These are phyloP conservation scores for Hirtodrosophila trivittata DNA, from an alignment of 2,888 invertebrate species.

Conservation along the genomic window DNA sequence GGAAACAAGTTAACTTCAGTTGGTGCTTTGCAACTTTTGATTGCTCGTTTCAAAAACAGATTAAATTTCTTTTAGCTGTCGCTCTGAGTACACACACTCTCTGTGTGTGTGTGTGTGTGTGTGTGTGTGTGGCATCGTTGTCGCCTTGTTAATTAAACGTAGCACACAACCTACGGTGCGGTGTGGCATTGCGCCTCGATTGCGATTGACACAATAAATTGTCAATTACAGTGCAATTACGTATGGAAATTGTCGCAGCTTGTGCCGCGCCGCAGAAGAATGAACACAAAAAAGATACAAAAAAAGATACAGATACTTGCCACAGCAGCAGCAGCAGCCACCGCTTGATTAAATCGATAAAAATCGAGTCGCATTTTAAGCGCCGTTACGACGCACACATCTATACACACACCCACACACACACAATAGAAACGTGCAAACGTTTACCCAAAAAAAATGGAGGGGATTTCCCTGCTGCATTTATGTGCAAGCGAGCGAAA, in stretches of 20 bases:
- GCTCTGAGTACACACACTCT: background rate
- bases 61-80: conserved; percentile 55
- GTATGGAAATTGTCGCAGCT: conserved; percentile 73
- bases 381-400: conserved; percentile 46
- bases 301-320: conserved; percentile 28
- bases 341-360: conserved; percentile 79
- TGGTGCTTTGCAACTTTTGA: conserved; percentile 21
- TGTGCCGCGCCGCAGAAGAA: conserved; percentile 29
- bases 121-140: conserved; percentile 58
- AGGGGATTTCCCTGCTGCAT: conserved; percentile 20
- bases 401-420: background rate
- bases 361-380: conserved; percentile 72
- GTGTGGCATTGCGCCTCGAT: conserved; percentile 69
- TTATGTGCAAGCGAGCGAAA: conserved; percentile 8
- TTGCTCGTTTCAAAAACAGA: conserved; percentile 50
- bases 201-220: conserved; percentile 81
- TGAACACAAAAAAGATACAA: conserved; percentile 19
- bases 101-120: background rate
- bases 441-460: conserved; percentile 27
- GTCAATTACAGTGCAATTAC: conserved; percentile 80
- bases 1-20: conserved; percentile 34
- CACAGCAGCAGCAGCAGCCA: conserved; percentile 30
- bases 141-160: conserved; percentile 78
- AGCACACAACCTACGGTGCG: conserved; percentile 56
- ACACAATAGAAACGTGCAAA: conserved; percentile 77